Evolutionary conservation across 2,113 vertebrate genomes (phyloP).

Genomic region (Thalassoma bifasciatum): DNA sequence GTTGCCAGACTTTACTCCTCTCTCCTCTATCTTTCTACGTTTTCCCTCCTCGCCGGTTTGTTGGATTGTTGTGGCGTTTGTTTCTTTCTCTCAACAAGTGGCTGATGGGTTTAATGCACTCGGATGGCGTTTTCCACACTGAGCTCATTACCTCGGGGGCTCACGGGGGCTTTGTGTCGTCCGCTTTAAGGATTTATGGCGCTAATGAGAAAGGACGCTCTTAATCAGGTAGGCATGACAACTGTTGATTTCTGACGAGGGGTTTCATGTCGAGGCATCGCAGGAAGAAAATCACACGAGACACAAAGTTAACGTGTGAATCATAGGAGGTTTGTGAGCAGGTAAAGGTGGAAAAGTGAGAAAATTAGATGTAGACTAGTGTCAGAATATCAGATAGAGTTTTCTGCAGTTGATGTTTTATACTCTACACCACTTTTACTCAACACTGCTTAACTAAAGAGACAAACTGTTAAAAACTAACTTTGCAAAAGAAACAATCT

Average conservation of each 20-base stretch:
- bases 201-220: conserved; percentile 53
- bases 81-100: conserved; percentile 77
- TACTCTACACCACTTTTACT: no score
- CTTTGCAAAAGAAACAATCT: no score
- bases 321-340: no score
- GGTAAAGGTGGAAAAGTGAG: no score
- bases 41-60: conserved; percentile 18
- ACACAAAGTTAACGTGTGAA: no score
- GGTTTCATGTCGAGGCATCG: background rate
- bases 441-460: no score
- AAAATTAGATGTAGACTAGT: no score
- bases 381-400: no score
- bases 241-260: conserved; percentile 31
- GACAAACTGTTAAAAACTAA: no score
- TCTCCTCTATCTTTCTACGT: conserved; percentile 6
- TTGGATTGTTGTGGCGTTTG: conserved; percentile 32
- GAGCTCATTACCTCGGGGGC: conserved; percentile 65
- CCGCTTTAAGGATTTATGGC: conserved; percentile 64
- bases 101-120: conserved; percentile 76
- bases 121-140: conserved; percentile 56
- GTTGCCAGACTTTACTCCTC: conserved; percentile 55
- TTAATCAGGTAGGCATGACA: conserved; percentile 67
- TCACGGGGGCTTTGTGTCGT: conserved; percentile 50
- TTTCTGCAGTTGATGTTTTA: no score
- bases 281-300: no score